phyloP scores from a whole-genome alignment of 2,797 vertebrate genomes.

The Catostomus latipinnis region DNA sequence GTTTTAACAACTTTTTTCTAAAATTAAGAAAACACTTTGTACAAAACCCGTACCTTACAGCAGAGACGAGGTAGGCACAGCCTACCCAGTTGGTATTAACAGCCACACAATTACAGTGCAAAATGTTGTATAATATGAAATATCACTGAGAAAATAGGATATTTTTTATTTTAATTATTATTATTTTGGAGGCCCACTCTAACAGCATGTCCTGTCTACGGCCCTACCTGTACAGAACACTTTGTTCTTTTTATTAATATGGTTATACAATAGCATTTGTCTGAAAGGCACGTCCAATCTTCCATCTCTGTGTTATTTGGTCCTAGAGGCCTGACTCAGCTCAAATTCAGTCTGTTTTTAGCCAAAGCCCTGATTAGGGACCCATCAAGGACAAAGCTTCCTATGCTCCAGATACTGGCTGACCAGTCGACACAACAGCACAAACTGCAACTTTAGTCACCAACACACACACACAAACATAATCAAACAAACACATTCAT shows the following conservation, averaged over 20 bases:
- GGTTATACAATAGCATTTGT: conserved; percentile 15
- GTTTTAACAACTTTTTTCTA: not conserved
- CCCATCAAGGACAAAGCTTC: conserved; percentile 64
- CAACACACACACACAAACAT: not conserved
- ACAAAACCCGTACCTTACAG: not conserved
- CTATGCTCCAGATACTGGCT: conserved; percentile 67
- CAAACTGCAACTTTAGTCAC: not conserved
- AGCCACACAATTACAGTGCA: not conserved
- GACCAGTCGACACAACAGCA: conserved; percentile 36
- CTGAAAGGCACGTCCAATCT: conserved; percentile 26
- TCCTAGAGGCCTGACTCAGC: conserved; percentile 44
- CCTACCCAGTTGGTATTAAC: not conserved
- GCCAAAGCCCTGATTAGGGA: conserved; percentile 57
- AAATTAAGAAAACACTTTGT: not conserved
- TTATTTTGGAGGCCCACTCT: no score
- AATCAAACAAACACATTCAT: conserved; percentile 8
- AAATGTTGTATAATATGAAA: not conserved
- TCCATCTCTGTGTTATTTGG: conserved; percentile 45
- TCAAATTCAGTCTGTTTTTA: conserved; percentile 53
- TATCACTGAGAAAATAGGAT: not conserved
- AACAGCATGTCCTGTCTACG: no score
- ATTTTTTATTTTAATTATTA: no score
- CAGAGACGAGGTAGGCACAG: no score
- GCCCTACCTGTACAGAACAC: not conserved
- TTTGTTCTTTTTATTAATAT: not conserved